Conservation (phyloP, 2,113 vertebrate genomes). For the Promerops cafer region DNA sequence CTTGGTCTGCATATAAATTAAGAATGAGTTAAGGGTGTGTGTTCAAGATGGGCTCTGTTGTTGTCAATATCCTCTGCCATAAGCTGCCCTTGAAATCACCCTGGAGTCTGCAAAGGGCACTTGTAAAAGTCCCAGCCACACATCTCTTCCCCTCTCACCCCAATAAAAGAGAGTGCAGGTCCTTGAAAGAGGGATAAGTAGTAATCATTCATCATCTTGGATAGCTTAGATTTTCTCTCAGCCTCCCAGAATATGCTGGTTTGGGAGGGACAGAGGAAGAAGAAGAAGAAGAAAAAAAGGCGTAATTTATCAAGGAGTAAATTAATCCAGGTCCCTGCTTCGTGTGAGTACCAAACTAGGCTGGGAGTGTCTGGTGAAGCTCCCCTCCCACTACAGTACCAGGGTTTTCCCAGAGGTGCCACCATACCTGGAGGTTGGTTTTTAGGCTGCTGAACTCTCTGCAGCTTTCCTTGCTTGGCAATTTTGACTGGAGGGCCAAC, state of each 20-base stretch:
- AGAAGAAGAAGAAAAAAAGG: background rate
- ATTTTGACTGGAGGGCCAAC: background rate
- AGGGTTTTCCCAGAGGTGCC: background rate
- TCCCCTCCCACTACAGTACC: background rate
- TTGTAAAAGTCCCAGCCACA: background rate
- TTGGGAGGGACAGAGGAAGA: background rate
- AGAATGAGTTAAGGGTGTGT: slow-evolving; percentile 34
- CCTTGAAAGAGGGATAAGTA: background rate
- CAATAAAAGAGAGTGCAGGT: background rate
- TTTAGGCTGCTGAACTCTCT: background rate
- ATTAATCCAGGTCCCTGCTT: background rate
- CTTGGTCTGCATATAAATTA: slow-evolving; percentile 68
- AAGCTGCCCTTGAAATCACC: background rate
- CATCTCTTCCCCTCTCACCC: background rate
- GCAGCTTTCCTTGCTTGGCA: background rate
- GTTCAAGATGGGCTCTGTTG: slow-evolving; percentile 16
- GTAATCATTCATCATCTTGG: background rate
- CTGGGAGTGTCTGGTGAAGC: background rate
- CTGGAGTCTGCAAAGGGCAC: background rate
- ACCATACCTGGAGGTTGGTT: background rate
- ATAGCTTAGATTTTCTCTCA: background rate
- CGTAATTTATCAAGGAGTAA: background rate
- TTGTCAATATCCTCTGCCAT: slow-evolving; percentile 20
- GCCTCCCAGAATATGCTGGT: background rate
- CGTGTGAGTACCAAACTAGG: background rate